Evolutionary conservation across 2,888 invertebrate genomes (phyloP).

Genomic region (Odontocerum albicorne): DNA sequence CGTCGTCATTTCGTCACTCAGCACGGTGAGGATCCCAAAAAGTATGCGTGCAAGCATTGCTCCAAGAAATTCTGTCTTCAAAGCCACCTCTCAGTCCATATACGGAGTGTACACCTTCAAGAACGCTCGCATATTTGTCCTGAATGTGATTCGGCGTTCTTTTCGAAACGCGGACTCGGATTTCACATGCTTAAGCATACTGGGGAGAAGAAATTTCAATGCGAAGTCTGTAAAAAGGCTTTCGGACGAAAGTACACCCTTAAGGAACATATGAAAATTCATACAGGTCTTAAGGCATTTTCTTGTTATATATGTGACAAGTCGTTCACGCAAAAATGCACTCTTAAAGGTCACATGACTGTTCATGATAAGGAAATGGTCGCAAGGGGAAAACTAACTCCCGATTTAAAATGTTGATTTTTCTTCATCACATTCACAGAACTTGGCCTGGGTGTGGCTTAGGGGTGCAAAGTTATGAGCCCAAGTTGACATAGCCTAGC

Average conservation of each 20-base stretch:
- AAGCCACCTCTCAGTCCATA: constrained; percentile 15
- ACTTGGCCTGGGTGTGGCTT: no score
- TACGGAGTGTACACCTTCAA: constrained; percentile 21
- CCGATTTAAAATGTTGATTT: no score
- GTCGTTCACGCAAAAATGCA: constrained; percentile 25
- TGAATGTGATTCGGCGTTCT: constrained; percentile 20
- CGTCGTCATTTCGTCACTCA: constrained; percentile 46
- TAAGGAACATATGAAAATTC: constrained; percentile 29
- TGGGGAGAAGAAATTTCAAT: constrained; percentile 18
- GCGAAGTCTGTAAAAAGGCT: constrained; percentile 23
- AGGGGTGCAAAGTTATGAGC: no score
- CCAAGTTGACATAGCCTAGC: no score
- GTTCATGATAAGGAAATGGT: constrained; percentile 21
- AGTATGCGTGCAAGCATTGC: constrained; percentile 28
- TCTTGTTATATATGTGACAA: constrained; percentile 21
- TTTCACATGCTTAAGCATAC: constrained; percentile 28
- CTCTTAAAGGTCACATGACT: constrained; percentile 28
- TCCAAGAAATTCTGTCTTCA: constrained; percentile 17
- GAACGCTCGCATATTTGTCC: constrained; percentile 17
- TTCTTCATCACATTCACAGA: no score
- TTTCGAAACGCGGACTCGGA: constrained; percentile 9
- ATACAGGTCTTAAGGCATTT: constrained; percentile 15
- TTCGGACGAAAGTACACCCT: constrained; percentile 24
- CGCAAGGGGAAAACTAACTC: no score
- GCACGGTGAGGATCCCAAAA: constrained; percentile 38